Conservation (phyloP, 2,113 vertebrate species). For the Halcyon senegalensis region DNA sequence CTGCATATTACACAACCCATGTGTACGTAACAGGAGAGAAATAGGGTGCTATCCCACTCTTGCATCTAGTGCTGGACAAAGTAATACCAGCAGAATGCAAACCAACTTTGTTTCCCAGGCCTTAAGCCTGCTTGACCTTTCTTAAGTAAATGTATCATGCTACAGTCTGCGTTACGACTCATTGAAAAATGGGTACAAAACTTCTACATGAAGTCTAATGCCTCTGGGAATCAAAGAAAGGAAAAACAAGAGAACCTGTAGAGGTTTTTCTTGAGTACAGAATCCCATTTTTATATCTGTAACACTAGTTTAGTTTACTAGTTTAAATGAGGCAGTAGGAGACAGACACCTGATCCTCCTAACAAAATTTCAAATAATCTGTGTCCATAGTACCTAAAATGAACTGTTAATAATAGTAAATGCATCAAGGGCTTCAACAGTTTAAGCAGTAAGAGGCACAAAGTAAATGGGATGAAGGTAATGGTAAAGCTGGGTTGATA, state of each 20-base stretch:
- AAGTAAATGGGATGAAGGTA: neutral
- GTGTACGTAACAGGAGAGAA: neutral
- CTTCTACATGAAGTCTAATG: neutral
- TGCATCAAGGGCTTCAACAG: neutral
- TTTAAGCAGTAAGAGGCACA: neutral
- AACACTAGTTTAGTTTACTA: neutral
- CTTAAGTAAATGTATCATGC: neutral
- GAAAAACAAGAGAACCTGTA: neutral
- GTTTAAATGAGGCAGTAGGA: neutral
- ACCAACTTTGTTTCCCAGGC: neutral
- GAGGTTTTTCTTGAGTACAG: neutral
- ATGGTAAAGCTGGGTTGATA: neutral
- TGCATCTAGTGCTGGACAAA: neutral
- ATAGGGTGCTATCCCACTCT: neutral
- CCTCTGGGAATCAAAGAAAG: neutral
- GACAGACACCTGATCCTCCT: neutral
- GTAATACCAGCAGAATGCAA: neutral
- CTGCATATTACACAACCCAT: neutral
- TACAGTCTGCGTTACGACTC: neutral
- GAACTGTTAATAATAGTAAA: neutral
- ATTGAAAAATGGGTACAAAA: neutral
- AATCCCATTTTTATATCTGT: neutral
- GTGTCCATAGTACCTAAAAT: neutral
- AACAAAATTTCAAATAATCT: neutral
- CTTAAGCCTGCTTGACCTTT: neutral